A percentile compares a stretch with the other conserved stretches of the same genome.
Evolutionary conservation across 2,888 invertebrate species (phyloP).

Genomic region (Bugula neritina): DNA sequence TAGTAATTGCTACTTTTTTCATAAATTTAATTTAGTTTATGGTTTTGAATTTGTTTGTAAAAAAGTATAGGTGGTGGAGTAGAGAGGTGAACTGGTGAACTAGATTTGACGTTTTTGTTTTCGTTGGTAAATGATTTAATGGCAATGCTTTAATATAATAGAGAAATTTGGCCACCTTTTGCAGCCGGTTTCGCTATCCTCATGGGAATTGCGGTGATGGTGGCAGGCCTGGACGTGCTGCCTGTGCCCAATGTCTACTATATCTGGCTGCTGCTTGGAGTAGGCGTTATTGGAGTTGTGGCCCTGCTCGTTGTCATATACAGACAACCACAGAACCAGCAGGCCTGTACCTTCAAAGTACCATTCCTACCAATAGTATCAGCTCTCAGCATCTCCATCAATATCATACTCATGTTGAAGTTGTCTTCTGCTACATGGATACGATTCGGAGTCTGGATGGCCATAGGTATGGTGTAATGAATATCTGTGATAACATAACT

Average conservation of each 20-base stretch:
- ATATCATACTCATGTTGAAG: conserved; percentile 78
- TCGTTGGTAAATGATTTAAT: too few species aligned
- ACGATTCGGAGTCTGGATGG: conserved; percentile 74
- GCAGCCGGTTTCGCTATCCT: conserved; percentile 1
- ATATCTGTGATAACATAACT: not conserved
- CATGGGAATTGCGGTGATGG: conserved; percentile 1
- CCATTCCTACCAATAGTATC: conserved; percentile 78
- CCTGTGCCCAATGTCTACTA: not conserved
- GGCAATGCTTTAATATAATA: too few species aligned
- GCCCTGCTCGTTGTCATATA: conserved; percentile 14
- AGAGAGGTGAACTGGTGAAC: too few species aligned
- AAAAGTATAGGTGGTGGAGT: too few species aligned
- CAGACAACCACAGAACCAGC: conserved; percentile 28
- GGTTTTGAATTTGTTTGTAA: too few species aligned
- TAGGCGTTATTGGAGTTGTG: conserved; percentile 3
- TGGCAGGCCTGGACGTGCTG: not conserved
- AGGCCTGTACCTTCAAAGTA: conserved; percentile 53
- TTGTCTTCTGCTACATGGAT: conserved; percentile 74
- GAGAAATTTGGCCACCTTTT: too few species aligned
- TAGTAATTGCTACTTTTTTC: too few species aligned
- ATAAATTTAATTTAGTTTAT: too few species aligned
- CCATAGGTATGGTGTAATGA: conserved; percentile 59
- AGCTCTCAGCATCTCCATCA: conserved; percentile 71
- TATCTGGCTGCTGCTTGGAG: not conserved
- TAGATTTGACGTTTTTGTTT: too few species aligned